These are phyloP conservation scores for Pentalonia nigronervosa DNA, from an alignment of 1,140 invertebrate genomes.

Conservation along the genomic window DNA sequence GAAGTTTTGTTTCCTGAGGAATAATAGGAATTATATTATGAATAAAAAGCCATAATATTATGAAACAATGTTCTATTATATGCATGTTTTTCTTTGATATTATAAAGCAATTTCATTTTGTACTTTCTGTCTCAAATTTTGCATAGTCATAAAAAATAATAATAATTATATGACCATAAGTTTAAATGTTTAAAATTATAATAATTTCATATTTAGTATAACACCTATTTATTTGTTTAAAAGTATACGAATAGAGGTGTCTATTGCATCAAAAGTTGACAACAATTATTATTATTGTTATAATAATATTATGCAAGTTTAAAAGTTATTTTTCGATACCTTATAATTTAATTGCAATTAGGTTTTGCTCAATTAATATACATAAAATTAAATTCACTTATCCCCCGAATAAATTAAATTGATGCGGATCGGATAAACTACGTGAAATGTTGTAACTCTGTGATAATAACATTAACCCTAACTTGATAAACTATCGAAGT, in stretches of 20 bases:
- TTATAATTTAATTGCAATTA: neutral
- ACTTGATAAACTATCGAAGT: constrained; percentile 1
- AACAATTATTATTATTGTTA: neutral
- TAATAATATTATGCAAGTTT: neutral
- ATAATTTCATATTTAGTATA: neutral
- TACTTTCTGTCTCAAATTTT: neutral
- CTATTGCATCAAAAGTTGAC: neutral
- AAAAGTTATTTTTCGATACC: neutral
- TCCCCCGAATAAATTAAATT: neutral
- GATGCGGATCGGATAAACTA: neutral
- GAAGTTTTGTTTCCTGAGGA: neutral
- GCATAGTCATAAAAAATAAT: neutral
- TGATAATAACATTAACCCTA: neutral
- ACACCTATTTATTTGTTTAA: too few species aligned
- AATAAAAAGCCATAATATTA: neutral
- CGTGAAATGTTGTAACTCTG: neutral
- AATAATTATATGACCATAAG: neutral
- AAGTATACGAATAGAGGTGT: neutral
- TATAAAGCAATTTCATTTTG: neutral
- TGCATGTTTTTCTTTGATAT: neutral
- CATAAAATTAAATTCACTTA: constrained; percentile 8
- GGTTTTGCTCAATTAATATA: neutral
- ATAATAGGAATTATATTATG: too few species aligned
- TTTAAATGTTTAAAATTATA: neutral
- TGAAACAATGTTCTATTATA: neutral